Evolutionary conservation across 2,797 vertebrate genomes (phyloP), one percentile per base, ranked within the genome.

Genomic region (Gambusia yucatana): DNA sequence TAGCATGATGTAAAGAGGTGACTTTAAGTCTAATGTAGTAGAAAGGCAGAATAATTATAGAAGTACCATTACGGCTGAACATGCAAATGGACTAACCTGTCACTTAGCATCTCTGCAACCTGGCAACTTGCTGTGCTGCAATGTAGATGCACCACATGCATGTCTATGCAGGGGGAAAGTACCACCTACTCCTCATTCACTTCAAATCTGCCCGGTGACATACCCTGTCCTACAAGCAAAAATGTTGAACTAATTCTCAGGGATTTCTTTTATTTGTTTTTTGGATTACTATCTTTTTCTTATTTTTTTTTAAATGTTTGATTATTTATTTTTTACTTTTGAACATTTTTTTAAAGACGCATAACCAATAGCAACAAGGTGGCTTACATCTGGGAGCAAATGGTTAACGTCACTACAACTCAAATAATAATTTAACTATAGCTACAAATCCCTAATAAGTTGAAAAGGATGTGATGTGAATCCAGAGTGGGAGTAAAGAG

Each of bases 71-170:
- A 39, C 72, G 73, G 39, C 16, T 72, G 72, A 65, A 63, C 47
- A 28, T 72, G 30, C 44, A 46, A 14, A 76, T 73, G 16, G 44
- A 72, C 70, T 76, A 25, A 63, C 28, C 25, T 44, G 72, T 61
- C 77, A 46, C n/a, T 59, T 39, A 48, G 25, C 36, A 10, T 72
- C 28, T 2, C 36, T 73, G 44, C 52, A 76, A 65, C 67, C 69
- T 72, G 69, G 77, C 61, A 73, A 59, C 72, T 78, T 67, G 50
- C 48, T 75, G 46, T 73, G 69, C 33, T 65, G n/a, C 47, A 71
- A 75, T 30, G 28, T 65, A 79, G 9, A 72, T 17, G 16, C 16
- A 33, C 6, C 41, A 20, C 47, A 48, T 48, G 47, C 17, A 48
- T 20, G 47, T 48, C 16, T 17, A 20, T 48, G 4, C 47, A 48